Evolutionary conservation across 1,140 invertebrate species (phyloP), one percentile per base, ranked within the genome.

Genomic region (Temnothorax nylanderi): DNA sequence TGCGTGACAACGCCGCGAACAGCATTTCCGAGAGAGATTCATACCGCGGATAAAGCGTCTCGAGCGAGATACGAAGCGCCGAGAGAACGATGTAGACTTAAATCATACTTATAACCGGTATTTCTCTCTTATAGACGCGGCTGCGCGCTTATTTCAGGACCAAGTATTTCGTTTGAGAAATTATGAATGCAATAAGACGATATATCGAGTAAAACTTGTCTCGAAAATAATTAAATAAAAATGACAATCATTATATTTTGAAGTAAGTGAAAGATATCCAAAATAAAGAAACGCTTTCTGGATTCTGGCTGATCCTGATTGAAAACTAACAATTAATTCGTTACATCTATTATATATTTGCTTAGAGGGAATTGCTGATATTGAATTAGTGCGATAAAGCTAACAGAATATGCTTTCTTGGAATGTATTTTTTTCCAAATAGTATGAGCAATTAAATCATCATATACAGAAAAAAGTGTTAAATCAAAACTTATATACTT

Each of bases 1-100:
- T 34, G 69, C 69, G 32, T 26, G 32, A 82, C 80, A 82, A 82
- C 67, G 16, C 26, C 26, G 67, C 65, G 80, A 82, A 60, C 64
- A 58, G 16, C 37, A 51, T 58, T 44, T 60, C 32, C 37, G 41
- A 47, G 51, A 47, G 51, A 60, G 41, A 82, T 60, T 37, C 54
- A 18, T 62, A 77, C 37, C 18, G 8, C 11, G 54, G 69, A 82
- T 74, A 82, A 74, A 60, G 67, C 26, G 11, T 49, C 49, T 82
- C 18, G 67, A 74, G 54, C 69, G 26, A 47, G 69, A 74, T 60
- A 74, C 67, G 54, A 60, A 71, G 41, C 58, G 58, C 49, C 44
- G 4, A 58, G 37, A 41, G 49, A 81, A 81, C 76, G 18, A 26
- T 72, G 67, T 82, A 60, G 26, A 60, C 54, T 47, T 74, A 21